Percentiles rank a stretch among this genome's conserved stretches.
phyloP scores from a whole-genome alignment of 2,888 invertebrate species.

The Sphaerophoria taeniata region DNA sequence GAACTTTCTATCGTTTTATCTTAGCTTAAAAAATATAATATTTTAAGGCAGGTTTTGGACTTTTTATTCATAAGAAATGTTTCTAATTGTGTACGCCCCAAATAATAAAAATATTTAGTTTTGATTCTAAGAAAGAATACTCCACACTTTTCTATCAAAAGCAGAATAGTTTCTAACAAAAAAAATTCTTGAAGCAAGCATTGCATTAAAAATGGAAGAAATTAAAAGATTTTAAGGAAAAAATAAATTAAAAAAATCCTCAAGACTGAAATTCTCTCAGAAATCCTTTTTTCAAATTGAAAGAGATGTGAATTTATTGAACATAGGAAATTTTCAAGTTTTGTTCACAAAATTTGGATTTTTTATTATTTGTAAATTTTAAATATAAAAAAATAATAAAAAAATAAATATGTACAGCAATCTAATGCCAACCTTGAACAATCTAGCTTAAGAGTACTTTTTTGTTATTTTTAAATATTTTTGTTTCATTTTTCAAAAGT shows the following conservation, averaged over 20 bases:
- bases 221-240: slow-evolving; percentile 11
- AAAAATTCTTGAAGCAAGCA: slow-evolving; percentile 44
- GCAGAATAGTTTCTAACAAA: neutral
- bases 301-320: slow-evolving; percentile 59
- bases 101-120: slow-evolving; percentile 12
- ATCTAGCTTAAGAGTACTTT: slow-evolving; percentile 51
- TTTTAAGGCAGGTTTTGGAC: neutral
- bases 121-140: too few relatives aligned
- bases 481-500: slow-evolving; percentile 36
- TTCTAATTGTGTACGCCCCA: slow-evolving; percentile 5
- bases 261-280: slow-evolving; percentile 31
- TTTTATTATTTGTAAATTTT: neutral
- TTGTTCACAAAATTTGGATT: slow-evolving; percentile 44
- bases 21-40: too few relatives aligned
- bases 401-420: slow-evolving; percentile 67
- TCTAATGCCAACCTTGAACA: slow-evolving; percentile 72
- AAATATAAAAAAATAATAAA: slow-evolving; percentile 22
- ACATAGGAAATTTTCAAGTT: slow-evolving; percentile 30
- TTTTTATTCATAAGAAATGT: slow-evolving; percentile 6
- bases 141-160: neutral
- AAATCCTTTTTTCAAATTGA: slow-evolving; percentile 62
- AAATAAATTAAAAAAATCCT: neutral
- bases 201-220: slow-evolving; percentile 37
- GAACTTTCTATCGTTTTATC: too few relatives aligned
- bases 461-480: neutral